Percentiles rank a stretch among this genome's conserved stretches.
Conservation (phyloP, 2,888 invertebrate species). For the Synergus japonicus region DNA sequence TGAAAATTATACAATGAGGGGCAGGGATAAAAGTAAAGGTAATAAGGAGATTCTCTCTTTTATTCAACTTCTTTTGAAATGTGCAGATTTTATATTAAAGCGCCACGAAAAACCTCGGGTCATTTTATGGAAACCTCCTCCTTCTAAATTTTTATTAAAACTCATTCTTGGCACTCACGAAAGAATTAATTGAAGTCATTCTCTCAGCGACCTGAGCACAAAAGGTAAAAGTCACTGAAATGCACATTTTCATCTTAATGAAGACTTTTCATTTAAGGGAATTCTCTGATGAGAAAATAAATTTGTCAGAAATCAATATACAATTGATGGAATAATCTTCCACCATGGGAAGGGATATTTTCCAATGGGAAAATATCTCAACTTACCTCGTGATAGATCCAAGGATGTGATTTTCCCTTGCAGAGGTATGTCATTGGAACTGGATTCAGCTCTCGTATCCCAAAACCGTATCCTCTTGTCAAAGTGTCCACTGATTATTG, state of each 20-base stretch:
- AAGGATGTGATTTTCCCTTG: conserved; percentile 97
- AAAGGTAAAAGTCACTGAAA: conserved; percentile 10
- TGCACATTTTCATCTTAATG: conserved; percentile 9
- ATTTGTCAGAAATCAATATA: not conserved
- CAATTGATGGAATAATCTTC: not conserved
- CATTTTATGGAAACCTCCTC: conserved; percentile 20
- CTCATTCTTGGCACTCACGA: not conserved
- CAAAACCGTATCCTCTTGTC: conserved; percentile 98
- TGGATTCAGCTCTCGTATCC: conserved; percentile 94
- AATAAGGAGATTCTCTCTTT: conserved; percentile 30
- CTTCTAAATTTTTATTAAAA: conserved; percentile 32
- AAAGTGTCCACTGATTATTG: conserved; percentile 98
- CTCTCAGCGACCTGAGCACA: not conserved
- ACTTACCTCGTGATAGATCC: conserved; percentile 92
- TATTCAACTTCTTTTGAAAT: conserved; percentile 39
- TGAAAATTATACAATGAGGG: conserved; percentile 37
- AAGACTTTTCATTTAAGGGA: not conserved
- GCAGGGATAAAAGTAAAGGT: conserved; percentile 30
- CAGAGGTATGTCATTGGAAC: conserved; percentile 90
- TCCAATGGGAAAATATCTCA: not conserved
- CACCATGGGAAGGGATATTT: not conserved
- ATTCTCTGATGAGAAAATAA: not conserved
- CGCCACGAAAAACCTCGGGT: conserved; percentile 17
- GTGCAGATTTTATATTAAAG: conserved; percentile 37
- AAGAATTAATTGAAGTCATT: conserved; percentile 37